phyloP scores from a whole-genome alignment of 2,888 invertebrate species.

The Volucella inflata region DNA sequence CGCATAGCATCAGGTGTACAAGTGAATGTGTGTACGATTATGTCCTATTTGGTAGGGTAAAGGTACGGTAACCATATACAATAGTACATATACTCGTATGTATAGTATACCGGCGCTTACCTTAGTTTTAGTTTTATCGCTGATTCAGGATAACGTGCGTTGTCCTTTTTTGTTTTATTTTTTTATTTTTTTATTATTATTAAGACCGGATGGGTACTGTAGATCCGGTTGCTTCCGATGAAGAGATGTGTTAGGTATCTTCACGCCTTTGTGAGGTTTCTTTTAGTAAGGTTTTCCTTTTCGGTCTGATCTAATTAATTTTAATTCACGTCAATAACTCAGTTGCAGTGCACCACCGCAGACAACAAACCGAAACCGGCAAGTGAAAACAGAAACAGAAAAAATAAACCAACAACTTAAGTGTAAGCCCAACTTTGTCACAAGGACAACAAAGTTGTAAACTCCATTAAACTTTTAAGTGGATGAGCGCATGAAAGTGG shows the following conservation, averaged over 20 bases:
- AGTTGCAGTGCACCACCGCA: constrained; percentile 3
- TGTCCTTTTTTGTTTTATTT: constrained; percentile 23
- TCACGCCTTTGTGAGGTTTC: neutral
- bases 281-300: constrained; percentile 4
- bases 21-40: neutral
- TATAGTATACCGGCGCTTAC: constrained; percentile 35
- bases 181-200: constrained; percentile 27
- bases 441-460: constrained; percentile 67
- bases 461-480: constrained; percentile 70
- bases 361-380: constrained; percentile 1
- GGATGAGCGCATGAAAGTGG: constrained; percentile 17
- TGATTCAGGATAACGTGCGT: constrained; percentile 61
- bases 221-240: constrained; percentile 36
- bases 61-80: too few species aligned
- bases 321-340: constrained; percentile 52
- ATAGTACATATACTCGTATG: too few species aligned
- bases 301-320: constrained; percentile 63
- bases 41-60: neutral
- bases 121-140: constrained; percentile 69
- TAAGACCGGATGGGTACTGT: neutral
- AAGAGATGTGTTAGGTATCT: constrained; percentile 21
- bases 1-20: constrained; percentile 21
- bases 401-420: constrained; percentile 6
- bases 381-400: neutral
- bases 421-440: constrained; percentile 62